Base-by-base conservation (phyloP, 2,113 vertebrate genomes). In the Epinephelus cyanopodus region DNA sequence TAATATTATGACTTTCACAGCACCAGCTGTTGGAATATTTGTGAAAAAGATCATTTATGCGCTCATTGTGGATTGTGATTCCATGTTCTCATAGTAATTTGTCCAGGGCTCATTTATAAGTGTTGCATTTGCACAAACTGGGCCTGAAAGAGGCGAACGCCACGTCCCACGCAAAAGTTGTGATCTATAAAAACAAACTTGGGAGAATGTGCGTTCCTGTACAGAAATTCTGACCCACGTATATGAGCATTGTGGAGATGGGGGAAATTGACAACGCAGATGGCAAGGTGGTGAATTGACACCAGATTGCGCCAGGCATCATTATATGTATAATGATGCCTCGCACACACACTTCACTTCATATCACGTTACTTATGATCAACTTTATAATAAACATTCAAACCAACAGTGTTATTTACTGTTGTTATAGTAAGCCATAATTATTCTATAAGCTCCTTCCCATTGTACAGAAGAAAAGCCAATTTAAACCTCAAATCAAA, bases 11-110 rank as follows among this genome's bases (percentile, higher is more conserved):
- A 10, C 42, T 45, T 9, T 45, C 42, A 10, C 9, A 12, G 42
- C n/a, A 64, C 10, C 11, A 75, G 62, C 50, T 80, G 17, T 71
- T 86, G n/a, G 21, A 80, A 76, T 58, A 78, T 80, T 56, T 33
- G 21, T 61, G 11, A 4, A 65, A 65, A 64, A 18, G 10, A 61
- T 27, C 25, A 75, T 33, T 27, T 54, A 23, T 65, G 19, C 33
- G 6, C 29, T 66, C 7, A 45, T 1, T 66, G 13, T 68, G 5
- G 29, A 48, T 58, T 83, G 61, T 58, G 29, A 74, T 50, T 64
- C 29, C 12, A 17, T 60, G 6, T 21, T 37, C 47, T 9, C 14
- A 10, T 37, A 37, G 56, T 50, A 54, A 56, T 27, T 62, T 57
- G 9, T 39, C 54, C 11, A 45, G 12, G 54, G 54, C 39, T 69